Percentiles rank a stretch among this genome's conserved stretches.
Conservation (phyloP, 2,113 vertebrate species). For the Puma concolor region DNA sequence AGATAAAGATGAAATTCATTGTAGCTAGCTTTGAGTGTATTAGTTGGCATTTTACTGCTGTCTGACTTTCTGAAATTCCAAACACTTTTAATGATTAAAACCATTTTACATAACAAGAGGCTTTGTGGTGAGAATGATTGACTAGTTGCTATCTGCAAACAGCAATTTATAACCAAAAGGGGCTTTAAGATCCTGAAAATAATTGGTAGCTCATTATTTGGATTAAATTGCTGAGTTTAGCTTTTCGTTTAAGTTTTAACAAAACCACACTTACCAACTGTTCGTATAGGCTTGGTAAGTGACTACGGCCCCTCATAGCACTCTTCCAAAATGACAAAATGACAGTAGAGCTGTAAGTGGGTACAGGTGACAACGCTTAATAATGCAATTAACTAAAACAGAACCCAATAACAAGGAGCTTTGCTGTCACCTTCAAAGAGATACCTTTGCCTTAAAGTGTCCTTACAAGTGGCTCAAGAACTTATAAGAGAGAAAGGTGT, state of each 20-base stretch:
- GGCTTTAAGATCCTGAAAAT: constrained; percentile 64
- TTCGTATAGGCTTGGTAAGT: constrained; percentile 7
- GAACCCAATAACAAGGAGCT: not conserved
- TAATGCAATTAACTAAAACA: constrained; percentile 28
- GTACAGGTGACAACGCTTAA: not conserved
- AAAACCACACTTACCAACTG: constrained; percentile 55
- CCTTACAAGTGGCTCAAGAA: not conserved
- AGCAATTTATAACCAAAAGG: constrained; percentile 72
- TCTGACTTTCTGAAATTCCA: constrained; percentile 61
- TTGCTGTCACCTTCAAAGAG: not conserved
- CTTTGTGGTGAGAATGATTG: constrained; percentile 71
- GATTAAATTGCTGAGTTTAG: constrained; percentile 73
- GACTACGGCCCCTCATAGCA: not conserved
- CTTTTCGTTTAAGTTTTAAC: constrained; percentile 70
- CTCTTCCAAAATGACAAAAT: constrained; percentile 17
- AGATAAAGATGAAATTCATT: constrained; percentile 51
- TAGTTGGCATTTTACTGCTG: constrained; percentile 53
- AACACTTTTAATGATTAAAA: constrained; percentile 73
- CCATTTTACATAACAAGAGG: constrained; percentile 76
- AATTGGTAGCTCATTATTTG: constrained; percentile 75
- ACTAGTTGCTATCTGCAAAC: constrained; percentile 62
- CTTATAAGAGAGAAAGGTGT: not conserved
- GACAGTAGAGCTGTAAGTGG: constrained; percentile 33
- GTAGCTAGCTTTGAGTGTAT: not conserved
- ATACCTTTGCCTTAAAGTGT: not conserved